phyloP scores from a whole-genome alignment of 2,113 vertebrate genomes.

The Castor canadensis region DNA sequence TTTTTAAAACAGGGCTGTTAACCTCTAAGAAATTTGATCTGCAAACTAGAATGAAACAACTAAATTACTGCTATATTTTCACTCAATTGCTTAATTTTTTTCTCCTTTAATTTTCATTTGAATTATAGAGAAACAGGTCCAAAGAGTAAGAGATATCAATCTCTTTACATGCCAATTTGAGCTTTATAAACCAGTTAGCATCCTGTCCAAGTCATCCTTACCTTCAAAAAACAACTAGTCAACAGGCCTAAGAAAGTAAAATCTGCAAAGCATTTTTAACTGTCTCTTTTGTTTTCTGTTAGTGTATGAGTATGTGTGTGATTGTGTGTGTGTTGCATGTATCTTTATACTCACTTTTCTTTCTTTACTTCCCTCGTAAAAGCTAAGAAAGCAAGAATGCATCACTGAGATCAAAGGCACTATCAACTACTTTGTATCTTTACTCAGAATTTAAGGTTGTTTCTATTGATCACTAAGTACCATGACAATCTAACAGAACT shows the following conservation, averaged over 20 bases:
- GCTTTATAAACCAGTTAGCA: not conserved
- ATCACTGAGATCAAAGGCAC: not conserved
- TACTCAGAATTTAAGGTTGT: not conserved
- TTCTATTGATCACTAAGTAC: conserved; percentile 3
- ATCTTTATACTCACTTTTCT: not conserved
- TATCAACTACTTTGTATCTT: not conserved
- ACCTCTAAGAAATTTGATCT: conserved; percentile 27
- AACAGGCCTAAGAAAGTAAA: not conserved
- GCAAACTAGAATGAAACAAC: not conserved
- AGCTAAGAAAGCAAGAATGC: not conserved
- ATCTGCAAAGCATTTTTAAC: not conserved
- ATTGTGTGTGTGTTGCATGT: not conserved
- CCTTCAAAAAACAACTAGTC: not conserved
- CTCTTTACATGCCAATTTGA: not conserved
- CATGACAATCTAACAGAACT: not conserved
- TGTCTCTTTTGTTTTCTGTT: not conserved
- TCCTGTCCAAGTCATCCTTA: conserved; percentile 10
- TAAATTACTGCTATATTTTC: conserved; percentile 28
- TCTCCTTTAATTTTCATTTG: not conserved
- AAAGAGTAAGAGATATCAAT: not conserved
- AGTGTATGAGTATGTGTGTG: not conserved
- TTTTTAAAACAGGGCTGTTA: not conserved
- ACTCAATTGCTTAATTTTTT: not conserved
- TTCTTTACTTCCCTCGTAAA: not conserved
- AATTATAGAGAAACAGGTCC: not conserved